phyloP scores from a whole-genome alignment of 2,888 invertebrate genomes.

The Ectropis crepuscularia region DNA sequence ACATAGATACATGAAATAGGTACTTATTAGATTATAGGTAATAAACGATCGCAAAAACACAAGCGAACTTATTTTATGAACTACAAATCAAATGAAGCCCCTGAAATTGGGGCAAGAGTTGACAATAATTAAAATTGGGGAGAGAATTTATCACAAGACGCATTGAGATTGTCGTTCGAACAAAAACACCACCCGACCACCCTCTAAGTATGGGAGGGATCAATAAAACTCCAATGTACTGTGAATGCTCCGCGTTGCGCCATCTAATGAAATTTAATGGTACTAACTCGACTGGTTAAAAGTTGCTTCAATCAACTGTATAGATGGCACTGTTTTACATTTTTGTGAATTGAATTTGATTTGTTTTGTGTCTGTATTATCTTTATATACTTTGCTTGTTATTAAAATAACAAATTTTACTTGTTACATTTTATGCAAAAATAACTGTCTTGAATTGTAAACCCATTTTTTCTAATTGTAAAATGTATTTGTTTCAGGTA shows the following conservation, averaged over 20 bases:
- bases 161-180: constrained; percentile 44
- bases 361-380: not conserved
- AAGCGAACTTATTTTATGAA: not conserved
- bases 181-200: constrained; percentile 39
- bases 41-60: not conserved
- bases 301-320: constrained; percentile 20
- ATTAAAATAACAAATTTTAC: no score
- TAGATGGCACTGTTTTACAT: constrained; percentile 49
- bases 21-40: no score
- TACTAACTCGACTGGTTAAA: constrained; percentile 37
- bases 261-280: constrained; percentile 44
- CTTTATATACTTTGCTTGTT: no score
- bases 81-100: constrained; percentile 29
- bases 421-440: no score
- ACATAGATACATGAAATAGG: no score
- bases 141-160: constrained; percentile 40
- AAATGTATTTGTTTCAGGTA: no score
- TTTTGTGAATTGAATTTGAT: constrained; percentile 2
- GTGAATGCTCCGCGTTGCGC: constrained; percentile 25
- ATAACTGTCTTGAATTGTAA: no score
- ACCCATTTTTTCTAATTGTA: no score
- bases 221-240: constrained; percentile 43
- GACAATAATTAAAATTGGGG: constrained; percentile 34
- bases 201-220: constrained; percentile 26
- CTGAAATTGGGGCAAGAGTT: constrained; percentile 29